Evolutionary conservation across 2,113 vertebrate genomes (phyloP).

Genomic region (Chinchilla lanigera): DNA sequence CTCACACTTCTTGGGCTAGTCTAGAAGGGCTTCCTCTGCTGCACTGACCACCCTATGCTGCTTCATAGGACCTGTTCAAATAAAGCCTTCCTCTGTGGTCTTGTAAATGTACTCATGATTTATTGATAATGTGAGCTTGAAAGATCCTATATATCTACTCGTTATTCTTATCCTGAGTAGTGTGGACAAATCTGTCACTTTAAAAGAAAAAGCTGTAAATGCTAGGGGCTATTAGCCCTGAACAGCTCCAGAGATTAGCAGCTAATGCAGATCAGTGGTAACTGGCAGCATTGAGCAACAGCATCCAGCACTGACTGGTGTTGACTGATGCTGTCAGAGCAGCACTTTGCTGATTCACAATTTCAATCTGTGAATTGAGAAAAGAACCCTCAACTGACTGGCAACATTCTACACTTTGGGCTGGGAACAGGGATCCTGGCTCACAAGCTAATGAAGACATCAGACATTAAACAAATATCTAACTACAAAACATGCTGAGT

Average conservation of each 20-base stretch:
- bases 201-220: background rate
- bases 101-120: background rate
- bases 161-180: background rate
- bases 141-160: background rate
- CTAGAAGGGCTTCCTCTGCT: background rate
- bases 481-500: background rate
- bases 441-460: background rate
- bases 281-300: background rate
- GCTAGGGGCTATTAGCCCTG: background rate
- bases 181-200: background rate
- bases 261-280: background rate
- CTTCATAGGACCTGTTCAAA: background rate
- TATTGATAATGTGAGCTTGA: background rate
- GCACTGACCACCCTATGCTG: background rate
- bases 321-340: background rate
- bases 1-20: background rate
- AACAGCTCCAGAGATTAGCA: background rate
- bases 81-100: background rate
- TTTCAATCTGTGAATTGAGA: background rate
- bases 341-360: background rate
- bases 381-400: background rate
- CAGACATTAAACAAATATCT: background rate
- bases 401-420: background rate
- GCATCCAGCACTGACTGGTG: background rate
- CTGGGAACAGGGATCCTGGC: background rate